Evolutionary conservation across 2,113 vertebrate species (phyloP).

Genomic region (Junco hyemalis): DNA sequence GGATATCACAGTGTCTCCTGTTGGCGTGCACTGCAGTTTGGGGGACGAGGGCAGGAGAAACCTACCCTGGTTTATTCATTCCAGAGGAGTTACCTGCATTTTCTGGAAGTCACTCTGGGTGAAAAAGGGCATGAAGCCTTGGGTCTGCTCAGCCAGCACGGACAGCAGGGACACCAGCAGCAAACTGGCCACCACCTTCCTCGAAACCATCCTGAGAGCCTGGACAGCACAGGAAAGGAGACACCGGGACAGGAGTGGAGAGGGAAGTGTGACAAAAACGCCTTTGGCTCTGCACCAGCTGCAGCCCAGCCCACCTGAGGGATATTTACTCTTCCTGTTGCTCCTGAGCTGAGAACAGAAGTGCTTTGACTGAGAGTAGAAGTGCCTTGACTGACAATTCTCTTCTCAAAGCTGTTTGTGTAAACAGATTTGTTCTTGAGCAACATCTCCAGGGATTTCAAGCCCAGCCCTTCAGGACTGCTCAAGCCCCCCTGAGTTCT

Average conservation of each 20-base stretch:
- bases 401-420: not conserved
- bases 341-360: conserved; percentile 33
- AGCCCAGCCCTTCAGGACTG: not conserved
- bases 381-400: conserved; percentile 14
- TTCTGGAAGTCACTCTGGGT: conserved; percentile 77
- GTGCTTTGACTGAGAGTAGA: conserved; percentile 26
- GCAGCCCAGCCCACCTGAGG: not conserved
- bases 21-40: not conserved
- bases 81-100: conserved; percentile 74
- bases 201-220: conserved; percentile 64
- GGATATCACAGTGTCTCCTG: not conserved
- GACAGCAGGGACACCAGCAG: conserved; percentile 67
- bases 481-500: not conserved
- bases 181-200: conserved; percentile 58
- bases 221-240: not conserved
- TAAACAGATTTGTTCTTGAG: conserved; percentile 37
- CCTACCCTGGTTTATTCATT: not conserved
- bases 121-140: conserved; percentile 83
- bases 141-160: conserved; percentile 73
- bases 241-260: not conserved
- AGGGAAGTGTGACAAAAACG: not conserved
- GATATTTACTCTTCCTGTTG: conserved; percentile 40
- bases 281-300: not conserved
- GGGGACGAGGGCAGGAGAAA: not conserved
- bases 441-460: not conserved